Percentiles rank a stretch among this genome's conserved stretches.
phyloP scores from a whole-genome alignment of 2,888 invertebrate species.

The Lycophotia porphyrea region DNA sequence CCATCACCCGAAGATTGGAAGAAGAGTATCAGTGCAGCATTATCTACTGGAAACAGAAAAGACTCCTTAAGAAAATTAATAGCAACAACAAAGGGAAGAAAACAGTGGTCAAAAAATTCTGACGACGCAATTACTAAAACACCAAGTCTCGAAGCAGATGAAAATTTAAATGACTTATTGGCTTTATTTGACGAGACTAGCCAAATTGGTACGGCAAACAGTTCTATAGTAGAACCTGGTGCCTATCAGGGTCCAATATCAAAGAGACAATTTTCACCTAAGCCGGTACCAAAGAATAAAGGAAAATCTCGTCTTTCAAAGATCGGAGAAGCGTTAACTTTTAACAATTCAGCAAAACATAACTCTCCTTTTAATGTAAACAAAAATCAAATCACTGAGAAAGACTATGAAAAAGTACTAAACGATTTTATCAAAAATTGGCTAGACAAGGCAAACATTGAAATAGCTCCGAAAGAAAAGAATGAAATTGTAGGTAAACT shows the following conservation, averaged over 20 bases:
- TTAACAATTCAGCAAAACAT: slow-evolving; percentile 12
- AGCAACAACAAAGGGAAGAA: neutral
- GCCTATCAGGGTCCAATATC: neutral
- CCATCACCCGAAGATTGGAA: neutral
- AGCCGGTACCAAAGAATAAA: neutral
- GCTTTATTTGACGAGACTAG: slow-evolving; percentile 14
- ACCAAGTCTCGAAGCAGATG: neutral
- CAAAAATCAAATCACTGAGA: slow-evolving; percentile 1
- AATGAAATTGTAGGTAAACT: slow-evolving; percentile 18
- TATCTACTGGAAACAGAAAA: slow-evolving; percentile 4
- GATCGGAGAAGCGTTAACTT: slow-evolving; percentile 1
- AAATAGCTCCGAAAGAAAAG: neutral
- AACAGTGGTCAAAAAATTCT: slow-evolving; percentile 16
- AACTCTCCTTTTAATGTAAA: slow-evolving; percentile 18
- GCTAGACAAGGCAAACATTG: slow-evolving; percentile 3
- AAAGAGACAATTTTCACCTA: slow-evolving; percentile 10
- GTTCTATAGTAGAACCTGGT: neutral
- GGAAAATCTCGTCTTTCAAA: slow-evolving; percentile 6
- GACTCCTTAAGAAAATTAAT: slow-evolving; percentile 30
- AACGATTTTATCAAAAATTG: slow-evolving; percentile 14
- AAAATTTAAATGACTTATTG: slow-evolving; percentile 18
- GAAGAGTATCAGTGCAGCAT: neutral
- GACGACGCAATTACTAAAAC: slow-evolving; percentile 6
- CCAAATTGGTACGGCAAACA: neutral
- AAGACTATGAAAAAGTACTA: neutral